Base-by-base conservation (phyloP, 2,797 vertebrate species). In the Epinephelus coioides region DNA sequence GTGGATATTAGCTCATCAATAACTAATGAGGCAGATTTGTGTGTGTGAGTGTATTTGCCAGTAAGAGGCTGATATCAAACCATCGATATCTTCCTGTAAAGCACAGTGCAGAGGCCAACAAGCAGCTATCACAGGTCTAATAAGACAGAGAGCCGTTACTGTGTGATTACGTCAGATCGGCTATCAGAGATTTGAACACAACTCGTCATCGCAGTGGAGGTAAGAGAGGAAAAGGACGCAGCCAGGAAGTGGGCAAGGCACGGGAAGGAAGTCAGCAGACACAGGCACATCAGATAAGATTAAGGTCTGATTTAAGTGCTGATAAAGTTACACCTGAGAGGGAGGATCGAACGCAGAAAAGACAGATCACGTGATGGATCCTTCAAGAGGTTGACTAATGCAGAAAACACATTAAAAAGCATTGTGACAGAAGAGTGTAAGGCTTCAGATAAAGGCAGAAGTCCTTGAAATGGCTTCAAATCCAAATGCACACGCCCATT, bases 221-320 rank as follows among this genome's bases (percentile, higher is more conserved):
- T 38, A 57, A 54, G 38, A 46, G 38, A 61, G 53, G 47, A 47
- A 40, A 40, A 30, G 30, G 38, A 51, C 2, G 17, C 51, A 27
- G 13, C 4, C 63, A 79, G 78, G 83, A 89, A 86, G 80, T 49
- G 38, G 34, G 54, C 44, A 18, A 19, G 50, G 62, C 44, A 5
- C 23, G 43, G 46, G 10, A 44, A 78, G 82, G 82, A 90, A 84
- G 81, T 81, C 50, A 77, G 59, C 11, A 76, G 91, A 72, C 72
- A 21, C 23, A 65, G 9, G 60, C 23, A 2, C 63, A 17, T 15
- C 5, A 6, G 51, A 59, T 25, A 11, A 50, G 43, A 64, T 54
- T 25, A 0, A 63, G 9, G 11, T 49, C 34, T 67, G 54, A 81
- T 59, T n/a, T 34, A 51, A 54, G 23, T 2, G 66, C n/a, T n/a